A percentile compares a stretch with the other conserved stretches of the same genome.
Evolutionary conservation across 2,888 invertebrate species (phyloP).

Genomic region (Parochlus steinenii): DNA sequence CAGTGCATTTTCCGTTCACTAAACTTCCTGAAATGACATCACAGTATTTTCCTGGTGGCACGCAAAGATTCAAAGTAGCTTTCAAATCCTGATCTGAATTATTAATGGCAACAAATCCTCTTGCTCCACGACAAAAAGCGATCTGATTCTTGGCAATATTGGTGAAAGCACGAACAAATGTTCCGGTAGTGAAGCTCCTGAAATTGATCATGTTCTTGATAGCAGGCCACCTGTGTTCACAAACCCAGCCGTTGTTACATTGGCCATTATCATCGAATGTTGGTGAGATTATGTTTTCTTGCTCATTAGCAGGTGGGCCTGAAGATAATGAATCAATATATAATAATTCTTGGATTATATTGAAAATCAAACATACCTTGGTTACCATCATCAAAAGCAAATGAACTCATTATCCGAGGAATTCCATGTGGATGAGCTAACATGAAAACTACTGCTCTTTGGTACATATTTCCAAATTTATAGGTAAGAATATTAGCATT

Average conservation of each 20-base stretch:
- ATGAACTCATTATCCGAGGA: conserved; percentile 71
- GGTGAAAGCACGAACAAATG: conserved; percentile 48
- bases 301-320: conserved; percentile 34
- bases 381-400: conserved; percentile 35
- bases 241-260: conserved; percentile 45
- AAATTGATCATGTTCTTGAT: conserved; percentile 58
- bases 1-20: conserved; percentile 38
- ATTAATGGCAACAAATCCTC: conserved; percentile 44
- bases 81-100: conserved; percentile 35
- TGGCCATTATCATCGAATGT: conserved; percentile 39
- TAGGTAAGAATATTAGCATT: conserved; percentile 23
- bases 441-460: conserved; percentile 37
- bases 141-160: conserved; percentile 58
- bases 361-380: no score
- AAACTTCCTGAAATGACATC: conserved; percentile 54
- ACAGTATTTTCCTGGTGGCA: conserved; percentile 59
- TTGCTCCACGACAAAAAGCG: conserved; percentile 55
- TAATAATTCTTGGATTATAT: no score
- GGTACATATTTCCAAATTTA: conserved; percentile 25
- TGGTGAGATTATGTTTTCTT: conserved; percentile 34
- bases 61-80: conserved; percentile 38
- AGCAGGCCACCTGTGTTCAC: conserved; percentile 63
- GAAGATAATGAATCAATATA: no score
- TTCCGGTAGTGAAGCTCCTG: conserved; percentile 42
- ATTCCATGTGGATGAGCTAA: conserved; percentile 62